Evolutionary conservation across 2,797 vertebrate species (phyloP).

Genomic region (Saguinus oedipus): DNA sequence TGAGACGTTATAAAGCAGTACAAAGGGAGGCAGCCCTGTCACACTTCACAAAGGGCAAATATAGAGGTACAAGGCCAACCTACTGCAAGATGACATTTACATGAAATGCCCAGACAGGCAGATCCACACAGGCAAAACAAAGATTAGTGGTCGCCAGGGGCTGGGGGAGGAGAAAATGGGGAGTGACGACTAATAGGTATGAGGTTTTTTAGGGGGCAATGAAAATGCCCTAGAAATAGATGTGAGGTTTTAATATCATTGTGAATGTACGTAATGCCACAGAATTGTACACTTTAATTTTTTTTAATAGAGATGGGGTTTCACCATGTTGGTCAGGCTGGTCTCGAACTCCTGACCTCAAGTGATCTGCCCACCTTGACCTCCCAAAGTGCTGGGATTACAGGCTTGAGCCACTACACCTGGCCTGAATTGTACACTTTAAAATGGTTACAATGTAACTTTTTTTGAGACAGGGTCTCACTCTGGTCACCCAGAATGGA

Average conservation of each 20-base stretch:
- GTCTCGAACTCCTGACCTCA: not conserved
- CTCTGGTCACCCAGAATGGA: not conserved
- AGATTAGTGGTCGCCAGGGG: not conserved
- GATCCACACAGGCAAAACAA: fast-evolving
- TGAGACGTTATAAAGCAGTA: fast-evolving
- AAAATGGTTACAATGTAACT: not conserved
- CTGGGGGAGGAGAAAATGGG: not conserved
- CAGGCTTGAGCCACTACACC: not conserved
- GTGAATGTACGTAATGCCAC: not conserved
- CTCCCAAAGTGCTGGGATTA: not conserved
- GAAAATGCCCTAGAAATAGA: not conserved
- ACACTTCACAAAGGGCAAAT: not conserved
- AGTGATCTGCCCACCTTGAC: not conserved
- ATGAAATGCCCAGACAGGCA: fast-evolving
- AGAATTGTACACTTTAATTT: fast-evolving
- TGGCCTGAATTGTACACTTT: not conserved
- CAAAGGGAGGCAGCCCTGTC: fast-evolving
- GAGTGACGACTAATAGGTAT: fast-evolving
- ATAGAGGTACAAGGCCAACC: not conserved
- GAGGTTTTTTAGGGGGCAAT: not conserved
- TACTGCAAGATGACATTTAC: fast-evolving
- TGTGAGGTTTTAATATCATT: fast-evolving
- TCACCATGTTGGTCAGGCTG: not conserved
- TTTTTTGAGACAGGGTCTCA: not conserved
- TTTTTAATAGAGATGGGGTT: not conserved